Evolutionary conservation across 2,797 vertebrate species (phyloP), one percentile per base, ranked within the genome.

Genomic region (Falco naumanni): DNA sequence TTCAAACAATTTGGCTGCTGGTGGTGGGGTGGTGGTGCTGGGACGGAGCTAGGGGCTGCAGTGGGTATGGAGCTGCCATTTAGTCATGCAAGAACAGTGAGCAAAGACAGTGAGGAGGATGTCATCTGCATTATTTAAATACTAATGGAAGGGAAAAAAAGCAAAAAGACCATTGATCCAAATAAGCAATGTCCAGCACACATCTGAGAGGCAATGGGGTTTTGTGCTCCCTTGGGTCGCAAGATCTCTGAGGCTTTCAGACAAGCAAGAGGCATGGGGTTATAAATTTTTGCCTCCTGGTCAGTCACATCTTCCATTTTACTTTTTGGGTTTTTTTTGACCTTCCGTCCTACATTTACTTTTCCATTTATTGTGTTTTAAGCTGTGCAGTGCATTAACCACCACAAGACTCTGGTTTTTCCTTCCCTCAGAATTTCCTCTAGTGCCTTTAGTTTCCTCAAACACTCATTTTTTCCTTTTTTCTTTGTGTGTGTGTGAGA

Each of bases 391-490:
- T 25, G 15, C 13, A 22, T 63, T 70, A 91, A 69, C 47, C 15
- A 69, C 20, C 39, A 21, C 20, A 66, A 48, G 43, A 22, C 48
- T 54, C 29, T n/a, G 10, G 34, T 77, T 88, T 45, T 20, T 66
- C 39, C 10, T 66, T 61, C 45, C n/a, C 57, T 79, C 71, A 71
- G 84, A 60, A 75, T 48, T 86, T 83, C 28, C 33, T 29, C 22
- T 50, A 69, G 26, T 28, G 7, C 14, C 25, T 19, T 57, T 65
- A 47, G 10, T 75, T 89, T 83, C 70, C 33, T 61, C 22, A 53
- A 54, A 75, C 2, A 50, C 5, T 1, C 0, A 3, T 22, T 78
- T 51, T 48, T 33, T 4, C 0, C 2, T 4, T 16, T 24, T 70
- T 71, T 54, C 22, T 15, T 43, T 43, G 41, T 6, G 41, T 43